Evolutionary conservation across 1,140 invertebrate genomes (phyloP), one percentile per base, ranked within the genome.

Genomic region (Cyclargus thomasi): DNA sequence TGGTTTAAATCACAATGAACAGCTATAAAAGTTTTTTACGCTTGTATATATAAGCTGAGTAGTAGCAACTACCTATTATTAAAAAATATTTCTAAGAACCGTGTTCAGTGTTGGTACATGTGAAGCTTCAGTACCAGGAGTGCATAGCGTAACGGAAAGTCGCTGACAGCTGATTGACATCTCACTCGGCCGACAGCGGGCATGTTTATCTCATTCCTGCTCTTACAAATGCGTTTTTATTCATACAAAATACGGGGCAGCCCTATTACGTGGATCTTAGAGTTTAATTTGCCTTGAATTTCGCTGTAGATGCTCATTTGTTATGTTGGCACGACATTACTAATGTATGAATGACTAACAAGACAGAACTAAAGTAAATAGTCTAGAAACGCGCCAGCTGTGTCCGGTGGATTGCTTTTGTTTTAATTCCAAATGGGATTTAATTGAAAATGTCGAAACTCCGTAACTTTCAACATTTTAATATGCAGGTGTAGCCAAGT

Each of bases 151-250:
- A 79, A 74, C 82, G 80, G 80, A 83, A 88, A 83, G 78, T 83
- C 78, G 85, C 71, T 87, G 87, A 90, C 87, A 87, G 82, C 75
- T 90, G 87, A 90, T 90, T 90, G 87, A 90, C 87, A 78, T 87
- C 87, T 90, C 81, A 90, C 85, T 90, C 82, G 79, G 67, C 73
- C 79, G 73, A 76, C 74, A 76, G 76, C 79, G 71, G 76, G 81
- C 83, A 84, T 84, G 78, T 89, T 86, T 88, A 88, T 86, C 81
- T 82, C 81, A 84, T 85, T 85, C 78, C 78, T 71, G 72, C 76
- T 67, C 53, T 77, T 82, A 55, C 64, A 86, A 79, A 53, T 72
- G 74, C 74, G 55, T 67, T 63, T 65, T 64, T 22, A 57, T 64
- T 22, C 39, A 39, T 20, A 53, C 57, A 23, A 23, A 59, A 57